Evolutionary conservation across 2,888 invertebrate species (phyloP).

Genomic region (Nemotelus pantherinus): DNA sequence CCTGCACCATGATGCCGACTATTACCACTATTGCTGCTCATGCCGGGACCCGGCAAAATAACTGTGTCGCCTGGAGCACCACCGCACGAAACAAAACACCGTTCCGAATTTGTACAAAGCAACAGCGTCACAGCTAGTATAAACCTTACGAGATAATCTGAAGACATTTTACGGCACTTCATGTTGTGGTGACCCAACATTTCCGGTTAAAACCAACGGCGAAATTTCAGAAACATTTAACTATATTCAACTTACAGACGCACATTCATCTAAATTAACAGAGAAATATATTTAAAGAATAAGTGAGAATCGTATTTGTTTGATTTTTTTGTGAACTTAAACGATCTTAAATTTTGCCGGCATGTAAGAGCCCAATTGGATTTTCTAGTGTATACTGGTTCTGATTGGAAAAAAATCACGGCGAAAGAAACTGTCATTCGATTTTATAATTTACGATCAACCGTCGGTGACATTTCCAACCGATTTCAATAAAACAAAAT

Average conservation of each 20-base stretch:
- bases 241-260: neutral
- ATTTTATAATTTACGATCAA: too few relatives aligned
- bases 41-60: slow-evolving; percentile 49
- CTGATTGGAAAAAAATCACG: too few relatives aligned
- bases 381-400: too few relatives aligned
- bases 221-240: slow-evolving; percentile 11
- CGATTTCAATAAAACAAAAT: too few relatives aligned
- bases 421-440: too few relatives aligned
- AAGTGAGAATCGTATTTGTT: too few relatives aligned
- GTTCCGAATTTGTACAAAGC: slow-evolving; percentile 49
- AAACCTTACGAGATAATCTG: slow-evolving; percentile 51
- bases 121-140: slow-evolving; percentile 53
- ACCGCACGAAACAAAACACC: slow-evolving; percentile 54
- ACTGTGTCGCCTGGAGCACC: slow-evolving; percentile 56
- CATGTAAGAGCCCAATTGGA: too few relatives aligned
- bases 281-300: neutral
- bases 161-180: slow-evolving; percentile 50
- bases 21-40: neutral
- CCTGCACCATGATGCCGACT: slow-evolving; percentile 49
- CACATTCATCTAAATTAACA: slow-evolving; percentile 5
- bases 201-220: neutral
- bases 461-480: too few relatives aligned
- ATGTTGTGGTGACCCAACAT: slow-evolving; percentile 24
- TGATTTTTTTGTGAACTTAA: too few relatives aligned
- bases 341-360: too few relatives aligned